phyloP scores from a whole-genome alignment of 2,113 vertebrate genomes.

The Calyptommatus sinebrachiatus region DNA sequence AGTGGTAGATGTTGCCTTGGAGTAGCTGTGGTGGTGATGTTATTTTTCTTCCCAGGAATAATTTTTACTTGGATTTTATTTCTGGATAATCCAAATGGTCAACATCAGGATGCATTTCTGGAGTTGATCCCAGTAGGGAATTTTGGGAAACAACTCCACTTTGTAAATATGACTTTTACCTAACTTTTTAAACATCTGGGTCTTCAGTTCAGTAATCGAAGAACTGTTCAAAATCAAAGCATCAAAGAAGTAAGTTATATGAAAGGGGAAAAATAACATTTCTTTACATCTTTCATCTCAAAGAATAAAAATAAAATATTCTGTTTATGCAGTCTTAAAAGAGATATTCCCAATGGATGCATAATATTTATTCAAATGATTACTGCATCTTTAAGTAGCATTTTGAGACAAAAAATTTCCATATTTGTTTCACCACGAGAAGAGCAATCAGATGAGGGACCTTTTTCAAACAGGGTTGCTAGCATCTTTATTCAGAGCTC shows the following conservation, averaged over 20 bases:
- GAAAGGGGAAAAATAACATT: background rate
- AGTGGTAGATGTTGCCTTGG: too few relatives aligned
- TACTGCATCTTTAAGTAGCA: conserved; percentile 36
- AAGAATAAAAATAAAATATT: background rate
- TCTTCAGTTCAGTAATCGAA: background rate
- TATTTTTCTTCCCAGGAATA: too few relatives aligned
- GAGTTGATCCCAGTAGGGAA: too few relatives aligned
- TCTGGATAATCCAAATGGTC: too few relatives aligned
- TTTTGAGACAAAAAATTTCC: conserved; percentile 5
- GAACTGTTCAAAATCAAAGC: background rate
- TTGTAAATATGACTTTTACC: background rate
- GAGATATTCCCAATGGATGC: conserved; percentile 16
- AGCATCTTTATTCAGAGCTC: background rate
- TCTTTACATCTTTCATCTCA: background rate
- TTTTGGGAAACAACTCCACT: too few relatives aligned
- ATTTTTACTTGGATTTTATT: too few relatives aligned
- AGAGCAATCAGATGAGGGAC: too few relatives aligned
- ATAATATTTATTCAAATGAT: conserved; percentile 32
- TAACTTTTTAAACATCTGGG: background rate
- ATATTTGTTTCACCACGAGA: conserved; percentile 14
- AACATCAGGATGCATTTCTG: too few relatives aligned
- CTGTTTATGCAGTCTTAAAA: background rate
- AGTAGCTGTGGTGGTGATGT: too few relatives aligned
- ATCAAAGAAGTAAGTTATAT: background rate
- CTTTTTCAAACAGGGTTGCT: too few relatives aligned